These are phyloP conservation scores for Cyclopterus lumpus DNA, from an alignment of 2,797 vertebrate species.

Conservation along the genomic window DNA sequence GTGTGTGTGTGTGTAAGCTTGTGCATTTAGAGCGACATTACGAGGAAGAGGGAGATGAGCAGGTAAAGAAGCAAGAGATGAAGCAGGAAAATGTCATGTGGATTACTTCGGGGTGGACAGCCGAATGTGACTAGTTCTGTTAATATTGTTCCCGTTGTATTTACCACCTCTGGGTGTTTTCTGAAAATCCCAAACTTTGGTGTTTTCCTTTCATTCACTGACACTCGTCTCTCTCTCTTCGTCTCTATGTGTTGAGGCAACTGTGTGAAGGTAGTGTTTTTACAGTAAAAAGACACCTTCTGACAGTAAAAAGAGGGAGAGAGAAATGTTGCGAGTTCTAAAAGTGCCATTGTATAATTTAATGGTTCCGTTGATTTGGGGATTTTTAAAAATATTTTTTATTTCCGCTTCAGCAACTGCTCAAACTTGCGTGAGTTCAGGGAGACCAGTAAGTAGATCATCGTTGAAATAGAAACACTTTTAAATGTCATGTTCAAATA, in stretches of 20 bases:
- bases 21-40: constrained; percentile 12
- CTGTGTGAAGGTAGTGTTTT: neutral
- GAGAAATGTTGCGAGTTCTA: neutral
- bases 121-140: neutral
- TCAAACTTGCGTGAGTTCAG: neutral
- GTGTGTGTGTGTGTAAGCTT: neutral
- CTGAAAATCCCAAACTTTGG: constrained; percentile 20
- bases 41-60: constrained; percentile 1
- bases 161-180: constrained; percentile 2
- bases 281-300: neutral
- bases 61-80: neutral
- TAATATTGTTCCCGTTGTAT: neutral
- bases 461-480: constrained; percentile 3
- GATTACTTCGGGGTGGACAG: neutral
- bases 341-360: neutral
- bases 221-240: constrained; percentile 1
- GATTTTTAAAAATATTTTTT: neutral
- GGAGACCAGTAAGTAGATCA: neutral
- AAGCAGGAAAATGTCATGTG: neutral
- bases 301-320: neutral
- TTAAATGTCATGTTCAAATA: neutral
- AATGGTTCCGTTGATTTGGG: neutral
- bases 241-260: neutral
- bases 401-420: neutral
- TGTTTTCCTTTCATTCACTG: constrained; percentile 35